Base-by-base conservation (phyloP, 2,888 invertebrate species). In the Phasia obesa region DNA sequence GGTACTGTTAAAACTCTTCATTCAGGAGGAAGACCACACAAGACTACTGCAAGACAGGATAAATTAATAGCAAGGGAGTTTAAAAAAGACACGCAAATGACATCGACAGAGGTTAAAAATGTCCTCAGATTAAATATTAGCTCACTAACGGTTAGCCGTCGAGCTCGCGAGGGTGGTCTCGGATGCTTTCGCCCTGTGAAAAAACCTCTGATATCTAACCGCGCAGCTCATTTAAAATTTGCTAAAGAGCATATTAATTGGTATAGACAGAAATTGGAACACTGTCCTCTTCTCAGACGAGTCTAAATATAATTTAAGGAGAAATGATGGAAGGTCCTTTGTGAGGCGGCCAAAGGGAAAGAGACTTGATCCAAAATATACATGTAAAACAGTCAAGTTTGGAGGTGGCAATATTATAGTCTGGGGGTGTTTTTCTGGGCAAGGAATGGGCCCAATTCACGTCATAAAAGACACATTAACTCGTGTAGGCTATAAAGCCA, bases 311-410 rank as follows among this genome's bases (percentile, higher is more conserved):
- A n/a, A n/a, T n/a, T n/a, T n/a, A n/a, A n/a, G n/a, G n/a, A n/a
- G n/a, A n/a, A n/a, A n/a, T n/a, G n/a, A n/a, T n/a, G n/a, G n/a
- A n/a, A n/a, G n/a, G n/a, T n/a, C n/a, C n/a, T n/a, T n/a, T n/a
- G n/a, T 65, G 25, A 47, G 51, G 31, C 51, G 47, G 27, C 31
- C 35, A 13, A 38, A 59, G 38, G 38, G 13, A 38, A 21, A 38
- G 38, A 57, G 57, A 35, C 49, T 49, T n/a, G 21, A 49, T 15
- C 44, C 44, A 44, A 49, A 49, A 2, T 49, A 53, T 25, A 53
- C 55, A 55, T 31, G 55, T 23, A 55, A 31, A 1, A 55, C 55
- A 31, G 55, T 55, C 55, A 55, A 55, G 55, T 55, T 55, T 55
- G 55, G 11, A 55, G 11, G 31, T 55, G 55, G 31, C 1, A 55